Base-by-base conservation (phyloP, 2,888 invertebrate species). In the Spisula subtruncata region DNA sequence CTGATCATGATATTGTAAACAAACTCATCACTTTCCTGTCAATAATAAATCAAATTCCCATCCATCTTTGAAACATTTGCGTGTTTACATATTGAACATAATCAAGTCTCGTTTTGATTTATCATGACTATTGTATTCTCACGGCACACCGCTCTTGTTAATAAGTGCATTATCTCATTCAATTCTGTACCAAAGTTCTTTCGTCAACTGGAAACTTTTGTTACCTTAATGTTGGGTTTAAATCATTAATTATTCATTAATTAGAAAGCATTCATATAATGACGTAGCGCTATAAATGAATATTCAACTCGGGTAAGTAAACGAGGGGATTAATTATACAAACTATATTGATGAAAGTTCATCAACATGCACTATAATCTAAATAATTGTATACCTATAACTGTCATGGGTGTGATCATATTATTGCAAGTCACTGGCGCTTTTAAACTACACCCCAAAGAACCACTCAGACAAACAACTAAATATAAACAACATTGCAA, bases 1-100 rank as follows among this genome's bases (percentile, higher is more conserved):
- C 60, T 66, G 60, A 66, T 66, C n/a, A 66, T 25, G 60, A 66
- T 25, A 25, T 66, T 66, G 60, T 66, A 66, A 66, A 66, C n/a
- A n/a, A 66, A 25, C 5, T n/a, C 25, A 25, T 25, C n/a, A 2
- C n/a, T n/a, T 60, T 20, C 18, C 60, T 66, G 60, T 25, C 60
- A 66, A 66, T 66, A 66, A n/a, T 66, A 66, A 66, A 66, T 66
- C n/a, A 66, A n/a, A 66, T 25, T 25, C 25, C 10, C 10, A 66
- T 4, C 1, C 8, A 25, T 66, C 60, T n/a, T 10, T n/a, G 10
- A 25, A 10, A 25, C 60, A n/a, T 10, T n/a, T 66, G 60, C 60
- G 60, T 66, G 60, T n/a, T 12, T 20, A 20, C 60, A 25, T 66
- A 66, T 25, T 66, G 60, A 66, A 25, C 41, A 41, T 41, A 41